Base-by-base conservation (phyloP, 2,888 invertebrate genomes). In the Marasmarcha lunaedactyla region DNA sequence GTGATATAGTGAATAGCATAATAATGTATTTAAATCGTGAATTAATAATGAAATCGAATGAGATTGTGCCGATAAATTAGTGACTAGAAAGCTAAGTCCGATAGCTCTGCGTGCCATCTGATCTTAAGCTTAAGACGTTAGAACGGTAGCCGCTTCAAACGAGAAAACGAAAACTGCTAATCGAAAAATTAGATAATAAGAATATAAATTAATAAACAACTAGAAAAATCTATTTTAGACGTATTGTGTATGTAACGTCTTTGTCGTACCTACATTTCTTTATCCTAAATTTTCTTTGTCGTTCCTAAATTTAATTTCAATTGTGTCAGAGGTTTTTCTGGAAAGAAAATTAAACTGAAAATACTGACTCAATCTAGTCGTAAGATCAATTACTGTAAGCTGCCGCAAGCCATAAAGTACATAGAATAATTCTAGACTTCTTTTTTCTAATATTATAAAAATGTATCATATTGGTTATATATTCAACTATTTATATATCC, bases 291-390 rank as follows among this genome's bases (percentile, higher is more conserved):
- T 20, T 20, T 30, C 57, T 59, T 64, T 68, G 62, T 66, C 66
- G 76, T 79, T 77, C 77, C 78, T 78, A 74, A 68, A 63, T 70
- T 73, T 74, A 74, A 64, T 78, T 77, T 71, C 71, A 62, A 65
- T 72, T 72, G 71, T 62, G 74, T 77, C 74, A 73, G n/a, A n/a
- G n/a, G 73, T 62, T 72, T 72, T 69, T 70, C 69, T 66, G 54
- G 54, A 68, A 67, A n/a, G n/a, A n/a, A n/a, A n/a, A n/a, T n/a
- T n/a, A n/a, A n/a, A 69, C 55, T 60, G 63, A 63, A 67, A 65
- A 59, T 61, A 74, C 79, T 81, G 81, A 77, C 81, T 83, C 81
- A 83, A 81, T 83, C 81, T 83, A 83, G 81, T 83, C 81, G 81
- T 83, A 83, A 83, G 81, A 77, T 78, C 72, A 77, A 78, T 78